phyloP scores from a whole-genome alignment of 2,888 invertebrate genomes.

The Trisateles emortualis region DNA sequence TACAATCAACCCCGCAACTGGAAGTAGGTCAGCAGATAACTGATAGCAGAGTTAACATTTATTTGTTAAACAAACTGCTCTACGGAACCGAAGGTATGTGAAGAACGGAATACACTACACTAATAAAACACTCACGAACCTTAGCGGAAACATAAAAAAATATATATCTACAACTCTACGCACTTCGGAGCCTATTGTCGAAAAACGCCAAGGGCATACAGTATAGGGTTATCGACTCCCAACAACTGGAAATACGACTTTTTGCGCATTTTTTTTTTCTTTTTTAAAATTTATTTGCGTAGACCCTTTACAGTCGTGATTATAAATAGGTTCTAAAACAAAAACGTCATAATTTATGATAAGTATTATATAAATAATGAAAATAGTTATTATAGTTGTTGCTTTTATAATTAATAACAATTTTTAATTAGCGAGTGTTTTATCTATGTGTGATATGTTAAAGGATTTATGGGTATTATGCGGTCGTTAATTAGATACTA shows the following conservation, averaged over 20 bases:
- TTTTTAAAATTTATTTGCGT: constrained; percentile 8
- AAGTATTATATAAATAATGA: constrained; percentile 9
- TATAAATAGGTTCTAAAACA: constrained; percentile 11
- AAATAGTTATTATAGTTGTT: not conserved
- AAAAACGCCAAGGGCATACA: constrained; percentile 45
- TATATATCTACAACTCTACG: constrained; percentile 27
- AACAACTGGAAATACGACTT: constrained; percentile 5
- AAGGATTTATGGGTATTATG: constrained; percentile 5
- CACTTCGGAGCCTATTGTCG: constrained; percentile 42
- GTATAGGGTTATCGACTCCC: constrained; percentile 37
- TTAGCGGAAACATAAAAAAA: constrained; percentile 51
- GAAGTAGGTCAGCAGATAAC: not conserved
- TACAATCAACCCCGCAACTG: constrained; percentile 5
- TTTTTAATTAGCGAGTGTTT: constrained; percentile 10
- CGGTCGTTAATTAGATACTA: constrained; percentile 5
- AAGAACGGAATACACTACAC: constrained; percentile 26
- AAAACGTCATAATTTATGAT: constrained; percentile 9
- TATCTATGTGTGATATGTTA: constrained; percentile 5
- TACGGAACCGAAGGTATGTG: constrained; percentile 21
- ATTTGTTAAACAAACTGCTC: constrained; percentile 27
- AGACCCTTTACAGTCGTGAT: constrained; percentile 8
- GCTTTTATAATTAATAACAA: constrained; percentile 6
- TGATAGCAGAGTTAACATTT: constrained; percentile 11
- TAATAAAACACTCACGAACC: constrained; percentile 52
- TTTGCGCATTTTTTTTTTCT: constrained; percentile 10